Percentiles rank a stretch among this genome's conserved stretches.
Evolutionary conservation across 2,888 invertebrate species (phyloP).

Genomic region (Catocala sponsa): DNA sequence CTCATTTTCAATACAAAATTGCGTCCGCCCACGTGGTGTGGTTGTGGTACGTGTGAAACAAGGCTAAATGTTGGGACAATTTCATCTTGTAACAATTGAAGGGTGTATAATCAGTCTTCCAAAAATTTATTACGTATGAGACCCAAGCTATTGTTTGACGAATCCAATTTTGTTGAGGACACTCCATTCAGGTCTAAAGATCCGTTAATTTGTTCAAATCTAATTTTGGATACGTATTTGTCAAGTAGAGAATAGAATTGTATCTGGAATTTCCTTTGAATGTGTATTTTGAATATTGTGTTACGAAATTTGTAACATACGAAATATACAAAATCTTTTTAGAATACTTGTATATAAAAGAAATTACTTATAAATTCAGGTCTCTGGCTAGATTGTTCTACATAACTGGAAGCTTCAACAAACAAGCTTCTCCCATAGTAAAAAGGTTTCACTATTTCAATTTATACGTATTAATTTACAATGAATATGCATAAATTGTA

Average conservation of each 20-base stretch:
- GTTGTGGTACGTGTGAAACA: too few species aligned
- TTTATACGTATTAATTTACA: too few species aligned
- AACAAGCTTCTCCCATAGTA: too few species aligned
- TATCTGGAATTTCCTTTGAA: not conserved
- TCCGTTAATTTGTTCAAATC: conserved; percentile 43
- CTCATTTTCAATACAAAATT: too few species aligned
- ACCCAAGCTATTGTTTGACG: conserved; percentile 33
- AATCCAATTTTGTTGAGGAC: conserved; percentile 34
- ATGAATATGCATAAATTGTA: too few species aligned
- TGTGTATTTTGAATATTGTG: not conserved
- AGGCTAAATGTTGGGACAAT: not conserved
- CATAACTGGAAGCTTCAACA: too few species aligned
- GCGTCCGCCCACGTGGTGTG: too few species aligned
- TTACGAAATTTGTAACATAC: not conserved
- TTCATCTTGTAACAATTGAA: conserved; percentile 7
- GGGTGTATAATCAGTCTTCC: conserved; percentile 1
- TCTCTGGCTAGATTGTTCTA: too few species aligned
- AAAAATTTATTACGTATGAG: conserved; percentile 23
- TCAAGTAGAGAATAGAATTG: not conserved
- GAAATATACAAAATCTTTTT: too few species aligned
- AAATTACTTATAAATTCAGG: too few species aligned
- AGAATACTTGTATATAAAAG: too few species aligned
- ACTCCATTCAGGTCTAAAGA: conserved; percentile 15
- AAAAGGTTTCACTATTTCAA: too few species aligned
- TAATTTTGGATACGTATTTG: conserved; percentile 20